Base-by-base conservation (phyloP, 1,140 invertebrate species). In the Babylonia areolata region DNA sequence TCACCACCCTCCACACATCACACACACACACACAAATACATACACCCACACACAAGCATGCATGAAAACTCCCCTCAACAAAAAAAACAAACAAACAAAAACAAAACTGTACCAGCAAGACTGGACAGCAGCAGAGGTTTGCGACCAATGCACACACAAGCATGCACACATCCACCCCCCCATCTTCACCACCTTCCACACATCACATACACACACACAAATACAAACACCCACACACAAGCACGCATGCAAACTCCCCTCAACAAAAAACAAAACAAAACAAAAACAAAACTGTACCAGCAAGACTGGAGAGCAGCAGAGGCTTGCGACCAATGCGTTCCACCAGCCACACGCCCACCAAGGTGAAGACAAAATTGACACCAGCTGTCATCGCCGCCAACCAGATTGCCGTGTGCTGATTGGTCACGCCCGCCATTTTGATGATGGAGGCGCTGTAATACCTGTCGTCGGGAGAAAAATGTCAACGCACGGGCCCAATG, bases 361-460 rank as follows among this genome's bases (percentile, higher is more conserved):
- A 94, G 17, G 95, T 95, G 85, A 95, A 95, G 3, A 95, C 54
- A 89, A 96, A 96, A 88, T 96, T 96, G 81, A 96, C 93, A 37
- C 92, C 91, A 77, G 95, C 93, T 35, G 95, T 95, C 11, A 94
- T 93, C 3, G 95, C 95, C 2, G 96, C 93, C 69, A 96, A 91
- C 96, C 96, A 96, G 87, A 96, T 96, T 28, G 95, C 96, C 23
- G 90, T 91, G n/a, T 94, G 93, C 58, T 95, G 90, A 87, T 95
- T 94, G 23, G 92, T 89, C 5, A 96, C 91, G 51, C 96, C 96
- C 12, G 96, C 94, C 94, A 96, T 96, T 85, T 95, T 94, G 73
- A 96, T 96, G 81, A 96, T 96, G 46, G 95, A 95, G 3, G 95
- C 96, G 88, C 95, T 96, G 92, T 96, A 96, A 91, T 96, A 96